Conservation (phyloP, 1,140 invertebrate species). For the Charaxes varanes region DNA sequence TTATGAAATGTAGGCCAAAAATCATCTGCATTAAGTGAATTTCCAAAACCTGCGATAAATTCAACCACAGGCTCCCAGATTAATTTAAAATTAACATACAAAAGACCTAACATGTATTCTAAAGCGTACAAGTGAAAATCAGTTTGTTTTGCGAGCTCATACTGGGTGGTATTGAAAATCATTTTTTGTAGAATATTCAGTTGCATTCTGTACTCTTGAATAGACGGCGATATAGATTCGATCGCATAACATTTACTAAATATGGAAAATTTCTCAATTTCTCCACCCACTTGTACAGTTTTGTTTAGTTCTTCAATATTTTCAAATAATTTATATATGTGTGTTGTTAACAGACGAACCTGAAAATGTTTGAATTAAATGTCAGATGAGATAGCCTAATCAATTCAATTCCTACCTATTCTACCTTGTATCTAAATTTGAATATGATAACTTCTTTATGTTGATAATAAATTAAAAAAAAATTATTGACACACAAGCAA, state of each 20-base stretch:
- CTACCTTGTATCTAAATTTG: too few species aligned
- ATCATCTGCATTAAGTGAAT: conserved; percentile 75
- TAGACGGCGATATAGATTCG: conserved; percentile 79
- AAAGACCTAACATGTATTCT: conserved; percentile 85
- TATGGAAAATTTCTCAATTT: conserved; percentile 69
- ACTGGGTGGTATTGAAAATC: conserved; percentile 76
- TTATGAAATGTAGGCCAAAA: conserved; percentile 87
- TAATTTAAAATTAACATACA: conserved; percentile 91
- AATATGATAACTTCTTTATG: too few species aligned
- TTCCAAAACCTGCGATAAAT: conserved; percentile 83
- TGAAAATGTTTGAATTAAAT: too few species aligned
- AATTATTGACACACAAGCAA: too few species aligned
- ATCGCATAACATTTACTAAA: conserved; percentile 82
- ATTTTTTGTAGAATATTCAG: conserved; percentile 84
- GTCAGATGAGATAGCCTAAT: too few species aligned
- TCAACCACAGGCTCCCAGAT: conserved; percentile 89
- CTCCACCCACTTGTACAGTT: conserved; percentile 33
- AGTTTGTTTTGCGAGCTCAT: conserved; percentile 72
- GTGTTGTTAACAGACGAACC: conserved; percentile 80
- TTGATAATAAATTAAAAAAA: too few species aligned
- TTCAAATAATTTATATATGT: conserved; percentile 84
- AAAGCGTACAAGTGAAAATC: conserved; percentile 78
- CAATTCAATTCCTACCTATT: too few species aligned
- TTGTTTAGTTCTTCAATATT: conserved; percentile 61
- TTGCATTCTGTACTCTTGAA: conserved; percentile 87